Conservation (phyloP, 1,140 invertebrate species). For the Thereuonema tuberculata region DNA sequence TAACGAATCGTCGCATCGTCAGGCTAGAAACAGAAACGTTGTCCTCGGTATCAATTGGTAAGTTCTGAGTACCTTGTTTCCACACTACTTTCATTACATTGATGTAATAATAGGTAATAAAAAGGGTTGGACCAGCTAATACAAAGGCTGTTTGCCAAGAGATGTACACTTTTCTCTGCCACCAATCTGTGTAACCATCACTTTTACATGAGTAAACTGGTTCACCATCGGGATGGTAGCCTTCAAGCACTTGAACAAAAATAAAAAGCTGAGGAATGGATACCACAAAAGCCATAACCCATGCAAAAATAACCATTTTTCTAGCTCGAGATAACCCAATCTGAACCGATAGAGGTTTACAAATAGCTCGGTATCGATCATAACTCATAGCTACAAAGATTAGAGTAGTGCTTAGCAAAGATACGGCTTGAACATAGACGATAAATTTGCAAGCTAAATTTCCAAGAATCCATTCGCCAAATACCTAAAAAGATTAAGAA, state of each 20-base stretch:
- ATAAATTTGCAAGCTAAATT: slow-evolving; percentile 32
- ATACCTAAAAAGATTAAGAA: slow-evolving; percentile 33
- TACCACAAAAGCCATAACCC: slow-evolving; percentile 33
- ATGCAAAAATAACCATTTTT: slow-evolving; percentile 31
- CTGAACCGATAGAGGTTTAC: slow-evolving; percentile 27
- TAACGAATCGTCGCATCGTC: no score
- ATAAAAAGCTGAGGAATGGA: slow-evolving; percentile 36
- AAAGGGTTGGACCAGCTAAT: slow-evolving; percentile 30
- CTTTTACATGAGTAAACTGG: slow-evolving; percentile 26
- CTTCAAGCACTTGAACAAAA: slow-evolving; percentile 30
- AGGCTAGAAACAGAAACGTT: slow-evolving; percentile 20
- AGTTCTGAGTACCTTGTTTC: slow-evolving; percentile 17
- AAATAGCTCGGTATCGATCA: slow-evolving; percentile 35
- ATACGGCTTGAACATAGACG: slow-evolving; percentile 33
- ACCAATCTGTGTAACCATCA: slow-evolving; percentile 32
- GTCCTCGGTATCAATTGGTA: slow-evolving; percentile 19
- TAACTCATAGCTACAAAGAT: slow-evolving; percentile 35
- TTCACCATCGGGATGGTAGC: slow-evolving; percentile 21
- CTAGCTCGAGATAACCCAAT: slow-evolving; percentile 18
- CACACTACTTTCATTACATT: slow-evolving; percentile 34
- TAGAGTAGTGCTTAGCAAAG: slow-evolving; percentile 34
- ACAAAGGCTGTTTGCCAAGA: slow-evolving; percentile 33
- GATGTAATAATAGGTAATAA: slow-evolving; percentile 35
- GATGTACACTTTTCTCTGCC: slow-evolving; percentile 35
- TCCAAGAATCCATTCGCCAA: slow-evolving; percentile 33